phyloP scores from a whole-genome alignment of 1,140 invertebrate genomes.

The Dinoponera quadriceps region DNA sequence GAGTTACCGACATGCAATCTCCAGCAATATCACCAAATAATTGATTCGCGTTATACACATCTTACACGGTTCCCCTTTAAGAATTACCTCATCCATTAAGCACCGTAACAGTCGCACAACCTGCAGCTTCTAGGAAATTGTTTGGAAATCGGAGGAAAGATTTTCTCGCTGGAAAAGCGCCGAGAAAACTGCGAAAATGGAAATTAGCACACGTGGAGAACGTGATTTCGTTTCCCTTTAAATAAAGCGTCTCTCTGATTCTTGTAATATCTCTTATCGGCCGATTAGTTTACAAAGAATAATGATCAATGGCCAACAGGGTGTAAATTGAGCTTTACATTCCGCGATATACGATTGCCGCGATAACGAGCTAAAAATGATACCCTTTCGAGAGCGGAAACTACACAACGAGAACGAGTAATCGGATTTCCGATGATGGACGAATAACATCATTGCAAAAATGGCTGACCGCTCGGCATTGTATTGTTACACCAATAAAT shows the following conservation, averaged over 20 bases:
- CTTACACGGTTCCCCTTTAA: slow-evolving; percentile 29
- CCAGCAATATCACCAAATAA: slow-evolving; percentile 51
- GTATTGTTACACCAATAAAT: slow-evolving; percentile 55
- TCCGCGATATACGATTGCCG: not conserved
- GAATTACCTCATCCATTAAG: slow-evolving; percentile 33
- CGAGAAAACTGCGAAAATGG: not conserved
- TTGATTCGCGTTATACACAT: slow-evolving; percentile 42
- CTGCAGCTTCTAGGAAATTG: not conserved
- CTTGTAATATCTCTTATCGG: slow-evolving; percentile 7
- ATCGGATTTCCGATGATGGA: slow-evolving; percentile 60
- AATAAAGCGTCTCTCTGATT: not conserved
- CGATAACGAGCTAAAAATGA: slow-evolving; percentile 56
- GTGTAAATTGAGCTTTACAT: slow-evolving; percentile 36
- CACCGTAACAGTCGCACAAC: not conserved
- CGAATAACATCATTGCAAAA: slow-evolving; percentile 57
- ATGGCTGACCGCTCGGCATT: slow-evolving; percentile 24
- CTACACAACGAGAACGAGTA: slow-evolving; percentile 25
- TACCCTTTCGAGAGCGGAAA: slow-evolving; percentile 14
- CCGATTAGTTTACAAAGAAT: slow-evolving; percentile 5
- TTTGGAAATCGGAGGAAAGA: not conserved
- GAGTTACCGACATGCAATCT: slow-evolving; percentile 49
- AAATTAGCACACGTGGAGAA: not conserved
- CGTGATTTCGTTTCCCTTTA: not conserved
- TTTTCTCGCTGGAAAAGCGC: not conserved
- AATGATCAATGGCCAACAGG: not conserved